Evolutionary conservation across 1,140 invertebrate genomes (phyloP).

Genomic region (Lasioglossum albipes): DNA sequence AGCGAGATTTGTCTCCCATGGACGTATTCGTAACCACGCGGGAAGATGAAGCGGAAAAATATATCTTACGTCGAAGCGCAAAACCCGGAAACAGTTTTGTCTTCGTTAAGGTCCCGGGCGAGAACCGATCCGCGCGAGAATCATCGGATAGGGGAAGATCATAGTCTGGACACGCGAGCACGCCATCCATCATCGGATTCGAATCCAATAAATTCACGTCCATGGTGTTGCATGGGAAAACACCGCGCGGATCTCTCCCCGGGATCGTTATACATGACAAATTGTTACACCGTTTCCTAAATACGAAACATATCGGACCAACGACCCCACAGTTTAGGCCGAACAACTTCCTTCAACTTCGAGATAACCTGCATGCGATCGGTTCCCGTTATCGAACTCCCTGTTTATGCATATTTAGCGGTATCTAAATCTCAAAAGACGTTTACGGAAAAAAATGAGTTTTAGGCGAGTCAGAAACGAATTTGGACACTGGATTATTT

Average conservation of each 20-base stretch:
- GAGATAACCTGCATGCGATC: neutral
- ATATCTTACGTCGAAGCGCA: neutral
- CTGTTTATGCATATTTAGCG: neutral
- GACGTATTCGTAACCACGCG: neutral
- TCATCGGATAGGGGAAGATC: neutral
- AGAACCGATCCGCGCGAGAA: neutral
- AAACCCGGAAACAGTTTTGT: neutral
- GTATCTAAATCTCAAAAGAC: neutral
- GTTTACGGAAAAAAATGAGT: neutral
- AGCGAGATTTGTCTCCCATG: too few species aligned
- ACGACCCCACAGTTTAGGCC: neutral
- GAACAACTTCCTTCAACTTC: neutral
- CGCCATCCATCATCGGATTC: conserved; percentile 19
- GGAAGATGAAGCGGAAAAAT: neutral
- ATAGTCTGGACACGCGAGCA: neutral
- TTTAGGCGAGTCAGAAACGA: too few species aligned
- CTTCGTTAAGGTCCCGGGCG: neutral
- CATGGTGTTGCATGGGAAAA: conserved; percentile 1
- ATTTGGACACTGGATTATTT: too few species aligned
- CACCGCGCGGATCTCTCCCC: neutral
- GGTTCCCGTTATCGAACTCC: neutral
- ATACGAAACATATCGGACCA: neutral
- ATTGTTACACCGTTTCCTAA: conserved; percentile 1
- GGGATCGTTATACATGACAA: conserved; percentile 5
- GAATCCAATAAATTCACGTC: conserved; percentile 24